These are phyloP conservation scores for Macrosiphum euphorbiae DNA, from an alignment of 2,888 invertebrate species.

Conservation along the genomic window DNA sequence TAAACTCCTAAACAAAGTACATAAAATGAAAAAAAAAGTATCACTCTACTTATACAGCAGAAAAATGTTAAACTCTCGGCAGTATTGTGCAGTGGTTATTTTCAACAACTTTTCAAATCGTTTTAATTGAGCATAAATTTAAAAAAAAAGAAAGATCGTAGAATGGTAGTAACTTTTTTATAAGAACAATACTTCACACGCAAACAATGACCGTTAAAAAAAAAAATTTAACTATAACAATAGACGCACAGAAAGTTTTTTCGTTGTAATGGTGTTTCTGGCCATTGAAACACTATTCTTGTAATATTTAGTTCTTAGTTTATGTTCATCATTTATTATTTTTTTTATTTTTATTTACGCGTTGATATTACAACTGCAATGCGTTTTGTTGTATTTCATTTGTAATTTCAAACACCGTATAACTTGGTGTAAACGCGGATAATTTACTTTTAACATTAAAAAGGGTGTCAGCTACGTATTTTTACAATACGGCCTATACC, in stretches of 20 bases:
- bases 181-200: constrained; percentile 37
- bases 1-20: background rate
- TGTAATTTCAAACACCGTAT: background rate
- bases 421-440: background rate
- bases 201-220: constrained; percentile 32
- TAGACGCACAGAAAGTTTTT: constrained; percentile 19
- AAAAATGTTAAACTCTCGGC: background rate
- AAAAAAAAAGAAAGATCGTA: constrained; percentile 5
- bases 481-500: background rate
- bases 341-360: constrained; percentile 17
- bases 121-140: constrained; percentile 36
- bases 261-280: background rate
- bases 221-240: constrained; percentile 25
- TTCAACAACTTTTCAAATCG: constrained; percentile 39
- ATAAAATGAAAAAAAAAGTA: background rate
- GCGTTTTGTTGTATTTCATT: background rate
- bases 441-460: background rate
- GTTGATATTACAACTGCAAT: background rate
- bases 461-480: background rate
- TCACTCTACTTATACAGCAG: background rate
- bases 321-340: constrained; percentile 27
- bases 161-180: constrained; percentile 1
- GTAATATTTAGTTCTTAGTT: constrained; percentile 31
- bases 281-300: background rate
- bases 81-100: background rate